Conservation (phyloP, 2,113 vertebrate species). For the Pteropus alecto region DNA sequence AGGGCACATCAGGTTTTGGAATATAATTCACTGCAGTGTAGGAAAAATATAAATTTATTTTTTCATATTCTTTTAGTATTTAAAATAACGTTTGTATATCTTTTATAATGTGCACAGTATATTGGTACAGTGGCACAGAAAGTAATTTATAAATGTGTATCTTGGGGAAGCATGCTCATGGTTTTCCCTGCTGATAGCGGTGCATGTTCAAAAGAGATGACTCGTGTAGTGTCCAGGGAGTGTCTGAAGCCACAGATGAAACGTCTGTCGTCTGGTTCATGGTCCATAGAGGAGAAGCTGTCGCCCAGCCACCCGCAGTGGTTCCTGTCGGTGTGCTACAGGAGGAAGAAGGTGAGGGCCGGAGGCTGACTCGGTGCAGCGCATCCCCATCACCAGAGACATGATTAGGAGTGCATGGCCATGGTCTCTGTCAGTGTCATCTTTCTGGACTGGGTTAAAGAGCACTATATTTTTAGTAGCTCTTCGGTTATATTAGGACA, state of each 20-base stretch:
- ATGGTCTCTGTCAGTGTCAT: neutral
- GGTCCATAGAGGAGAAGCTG: neutral
- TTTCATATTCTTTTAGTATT: neutral
- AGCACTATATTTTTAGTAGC: neutral
- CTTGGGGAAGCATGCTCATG: neutral
- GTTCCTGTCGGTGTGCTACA: neutral
- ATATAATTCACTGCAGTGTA: neutral
- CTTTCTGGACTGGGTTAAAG: neutral
- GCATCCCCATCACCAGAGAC: neutral
- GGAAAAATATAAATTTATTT: neutral
- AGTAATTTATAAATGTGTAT: neutral
- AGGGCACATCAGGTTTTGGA: neutral
- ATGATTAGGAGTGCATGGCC: accelerated
- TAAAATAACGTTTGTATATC: neutral
- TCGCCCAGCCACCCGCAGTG: no score
- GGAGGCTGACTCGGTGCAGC: neutral
- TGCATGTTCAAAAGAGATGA: neutral
- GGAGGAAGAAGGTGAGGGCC: no score
- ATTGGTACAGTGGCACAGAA: neutral
- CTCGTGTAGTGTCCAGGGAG: neutral
- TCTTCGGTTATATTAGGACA: neutral
- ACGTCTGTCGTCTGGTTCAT: neutral
- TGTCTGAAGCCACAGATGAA: neutral
- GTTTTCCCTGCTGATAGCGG: neutral
- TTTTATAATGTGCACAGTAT: neutral